Conservation (phyloP, 2,888 invertebrate species). For the Protula sp. region DNA sequence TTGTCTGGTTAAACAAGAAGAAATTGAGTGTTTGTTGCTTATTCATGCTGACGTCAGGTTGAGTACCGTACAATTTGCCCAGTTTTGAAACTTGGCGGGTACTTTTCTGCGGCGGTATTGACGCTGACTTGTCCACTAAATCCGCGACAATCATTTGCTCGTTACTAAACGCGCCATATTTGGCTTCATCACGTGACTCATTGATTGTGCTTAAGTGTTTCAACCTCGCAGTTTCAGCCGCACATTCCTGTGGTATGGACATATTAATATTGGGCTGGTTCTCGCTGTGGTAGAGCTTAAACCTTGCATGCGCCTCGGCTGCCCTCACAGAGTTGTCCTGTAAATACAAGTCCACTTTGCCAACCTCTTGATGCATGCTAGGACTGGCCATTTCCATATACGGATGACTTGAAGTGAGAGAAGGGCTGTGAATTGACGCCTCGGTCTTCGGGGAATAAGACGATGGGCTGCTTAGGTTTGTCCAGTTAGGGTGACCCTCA, state of each 20-base stretch:
- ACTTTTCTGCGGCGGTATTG: not conserved
- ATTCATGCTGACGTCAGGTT: conserved; percentile 6
- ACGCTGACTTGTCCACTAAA: not conserved
- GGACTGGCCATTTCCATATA: not conserved
- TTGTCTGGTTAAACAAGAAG: conserved; percentile 7
- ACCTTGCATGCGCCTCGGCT: not conserved
- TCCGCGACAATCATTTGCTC: not conserved
- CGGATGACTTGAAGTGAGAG: not conserved
- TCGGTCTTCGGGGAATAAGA: not conserved
- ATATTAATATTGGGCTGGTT: not conserved
- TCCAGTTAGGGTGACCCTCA: not conserved
- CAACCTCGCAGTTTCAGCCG: not conserved
- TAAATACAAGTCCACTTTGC: not conserved
- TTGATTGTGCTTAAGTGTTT: not conserved
- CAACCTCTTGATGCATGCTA: not conserved
- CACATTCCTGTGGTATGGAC: too few species aligned
- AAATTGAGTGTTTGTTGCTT: conserved; percentile 6
- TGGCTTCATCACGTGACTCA: not conserved
- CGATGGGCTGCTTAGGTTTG: not conserved
- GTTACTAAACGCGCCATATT: conserved; percentile 1
- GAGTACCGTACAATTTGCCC: not conserved
- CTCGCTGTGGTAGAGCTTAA: not conserved
- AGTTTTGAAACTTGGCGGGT: not conserved
- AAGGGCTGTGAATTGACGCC: not conserved
- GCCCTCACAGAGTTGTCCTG: too few species aligned